Evolutionary conservation across 2,113 vertebrate species (phyloP), one percentile per base, ranked within the genome.

Genomic region (Neoarius graeffei): DNA sequence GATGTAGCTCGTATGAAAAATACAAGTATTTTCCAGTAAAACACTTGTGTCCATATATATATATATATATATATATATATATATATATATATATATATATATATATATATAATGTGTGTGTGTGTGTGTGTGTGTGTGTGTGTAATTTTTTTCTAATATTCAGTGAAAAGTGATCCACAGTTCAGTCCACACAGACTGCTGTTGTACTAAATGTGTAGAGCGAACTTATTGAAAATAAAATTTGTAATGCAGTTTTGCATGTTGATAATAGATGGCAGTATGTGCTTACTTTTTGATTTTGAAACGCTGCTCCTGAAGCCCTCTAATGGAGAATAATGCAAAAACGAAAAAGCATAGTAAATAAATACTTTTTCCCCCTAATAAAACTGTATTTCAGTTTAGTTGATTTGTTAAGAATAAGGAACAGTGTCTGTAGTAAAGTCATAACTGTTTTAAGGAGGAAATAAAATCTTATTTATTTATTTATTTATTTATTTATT

Each of bases 251-350:
- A 30, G 15, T 56, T 50, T 20, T 19, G 25, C 7, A 25, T 42
- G 17, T 7, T 56, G n/a, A 19, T 66, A 71, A 20, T 84, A 84
- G 83, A 56, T 56, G 83, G 83, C 83, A 69, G 14, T 57, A 56
- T 54, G 50, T 30, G 64, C 52, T 54, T 35, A 71, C 1, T 17
- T 71, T 67, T 0, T 54, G 15, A 57, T 71, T 64, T n/a, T 42
- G 1, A 69, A 67, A 83, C 10, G 0, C 35, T 50, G 23, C 59
- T 62, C 11, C 0, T 83, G 2, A 25, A 42, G 20, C 57, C 59
- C 20, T 54, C 52, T 80, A 14, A 17, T 84, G 42, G 42, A n/a
- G 23, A 67, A 5, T 66, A 83, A 67, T 56, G 9, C 13, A n/a
- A n/a, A 35, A 62, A 15, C 30, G 35, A 42, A 42, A 42, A 42